Conservation (phyloP, 2,888 invertebrate species). For the Cataglyphis altisquamis region DNA sequence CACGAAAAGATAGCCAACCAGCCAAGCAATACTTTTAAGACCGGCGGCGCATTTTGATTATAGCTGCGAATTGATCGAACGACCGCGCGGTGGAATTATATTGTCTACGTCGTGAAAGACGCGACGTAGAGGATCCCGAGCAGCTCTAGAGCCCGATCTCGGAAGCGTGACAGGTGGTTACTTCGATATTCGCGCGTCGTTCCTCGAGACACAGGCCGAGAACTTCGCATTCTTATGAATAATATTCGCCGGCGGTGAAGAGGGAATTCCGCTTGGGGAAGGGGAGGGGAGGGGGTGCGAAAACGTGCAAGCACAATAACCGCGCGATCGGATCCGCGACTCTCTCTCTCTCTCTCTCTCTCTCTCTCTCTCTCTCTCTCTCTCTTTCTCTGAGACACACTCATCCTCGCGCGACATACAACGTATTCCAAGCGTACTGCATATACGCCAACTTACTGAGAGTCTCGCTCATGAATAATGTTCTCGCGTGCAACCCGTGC, state of each 20-base stretch:
- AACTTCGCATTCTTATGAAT: conserved; percentile 61
- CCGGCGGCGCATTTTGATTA: conserved; percentile 55
- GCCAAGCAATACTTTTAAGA: conserved; percentile 37
- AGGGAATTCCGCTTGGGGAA: conserved; percentile 3
- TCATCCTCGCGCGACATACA: conserved; percentile 20
- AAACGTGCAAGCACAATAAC: conserved; percentile 27
- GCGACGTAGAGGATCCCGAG: conserved; percentile 54
- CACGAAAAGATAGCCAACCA: conserved; percentile 42
- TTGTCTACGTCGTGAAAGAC: conserved; percentile 53
- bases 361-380: not conserved
- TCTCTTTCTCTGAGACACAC: not conserved
- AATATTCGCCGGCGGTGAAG: conserved; percentile 61
- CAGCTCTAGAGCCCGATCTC: conserved; percentile 61
- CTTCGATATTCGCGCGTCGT: conserved; percentile 57
- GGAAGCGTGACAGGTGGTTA: conserved; percentile 73
- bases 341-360: not conserved
- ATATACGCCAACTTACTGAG: conserved; percentile 33
- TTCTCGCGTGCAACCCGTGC: conserved; percentile 37
- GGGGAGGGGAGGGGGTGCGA: not conserved
- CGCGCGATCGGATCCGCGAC: conserved; percentile 38
- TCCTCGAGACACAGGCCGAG: conserved; percentile 29
- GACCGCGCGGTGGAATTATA: conserved; percentile 58
- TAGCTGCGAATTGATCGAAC: conserved; percentile 65
- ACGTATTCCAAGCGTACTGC: not conserved
- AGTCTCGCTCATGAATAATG: conserved; percentile 53